These are phyloP conservation scores for Drosophila ercepeae DNA, from an alignment of 1,140 invertebrate species.

Conservation along the genomic window DNA sequence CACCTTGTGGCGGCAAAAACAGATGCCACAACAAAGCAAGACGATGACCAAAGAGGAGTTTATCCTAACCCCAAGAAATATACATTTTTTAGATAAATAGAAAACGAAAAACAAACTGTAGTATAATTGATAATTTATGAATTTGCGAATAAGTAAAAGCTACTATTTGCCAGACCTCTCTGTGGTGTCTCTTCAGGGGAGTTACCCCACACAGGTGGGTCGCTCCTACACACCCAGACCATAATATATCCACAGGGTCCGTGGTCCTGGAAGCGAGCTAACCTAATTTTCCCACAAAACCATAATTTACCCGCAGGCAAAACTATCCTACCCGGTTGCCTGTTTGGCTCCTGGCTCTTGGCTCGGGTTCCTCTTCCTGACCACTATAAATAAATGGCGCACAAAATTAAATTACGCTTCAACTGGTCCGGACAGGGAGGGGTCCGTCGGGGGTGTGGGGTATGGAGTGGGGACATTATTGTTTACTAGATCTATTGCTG, in stretches of 20 bases:
- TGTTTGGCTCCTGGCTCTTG: conserved; percentile 10
- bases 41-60: not conserved
- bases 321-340: conserved; percentile 22
- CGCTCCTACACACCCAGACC: not conserved
- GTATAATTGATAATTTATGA: too few relatives aligned
- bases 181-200: conserved; percentile 29
- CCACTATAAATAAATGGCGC: conserved; percentile 77
- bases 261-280: conserved; percentile 31
- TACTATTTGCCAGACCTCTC: too few relatives aligned
- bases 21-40: conserved; percentile 60
- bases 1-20: conserved; percentile 41
- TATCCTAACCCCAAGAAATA: too few relatives aligned
- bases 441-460: not conserved
- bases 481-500: conserved; percentile 70
- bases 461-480: conserved; percentile 38
- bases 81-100: too few relatives aligned
- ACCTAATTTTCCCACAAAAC: conserved; percentile 48
- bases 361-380: conserved; percentile 27
- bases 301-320: conserved; percentile 49
- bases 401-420: conserved; percentile 77
- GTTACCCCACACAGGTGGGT: not conserved
- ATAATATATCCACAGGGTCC: not conserved
- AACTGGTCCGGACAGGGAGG: conserved; percentile 36
- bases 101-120: too few relatives aligned
- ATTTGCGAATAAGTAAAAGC: too few relatives aligned